A percentile compares a stretch with the other conserved stretches of the same genome.
These are phyloP conservation scores for Symphodus melops DNA, from an alignment of 2,113 vertebrate genomes.

Conservation along the genomic window DNA sequence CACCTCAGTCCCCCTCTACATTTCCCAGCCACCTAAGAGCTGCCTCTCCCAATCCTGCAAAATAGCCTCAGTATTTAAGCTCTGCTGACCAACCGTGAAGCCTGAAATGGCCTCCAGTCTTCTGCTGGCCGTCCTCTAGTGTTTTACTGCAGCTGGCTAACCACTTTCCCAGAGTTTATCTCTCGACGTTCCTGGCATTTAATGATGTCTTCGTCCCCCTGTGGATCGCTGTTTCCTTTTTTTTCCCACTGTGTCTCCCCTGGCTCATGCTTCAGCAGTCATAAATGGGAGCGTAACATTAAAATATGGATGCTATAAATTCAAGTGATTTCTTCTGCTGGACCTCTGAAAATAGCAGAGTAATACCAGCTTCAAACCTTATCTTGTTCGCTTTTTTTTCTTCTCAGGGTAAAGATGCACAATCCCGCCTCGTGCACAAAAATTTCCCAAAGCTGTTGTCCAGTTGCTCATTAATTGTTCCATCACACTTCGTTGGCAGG, in stretches of 20 bases:
- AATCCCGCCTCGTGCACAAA: neutral
- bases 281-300: conserved; percentile 63
- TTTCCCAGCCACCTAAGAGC: conserved; percentile 11
- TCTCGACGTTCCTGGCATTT: conserved; percentile 59
- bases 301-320: conserved; percentile 72
- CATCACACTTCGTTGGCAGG: conserved; percentile 36
- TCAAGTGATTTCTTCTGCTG: conserved; percentile 36
- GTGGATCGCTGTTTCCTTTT: conserved; percentile 55
- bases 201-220: conserved; percentile 62
- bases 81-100: conserved; percentile 58
- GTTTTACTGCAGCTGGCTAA: conserved; percentile 64
- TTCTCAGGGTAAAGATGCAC: conserved; percentile 8
- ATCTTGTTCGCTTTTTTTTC: neutral
- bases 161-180: conserved; percentile 60
- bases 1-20: conserved; percentile 10
- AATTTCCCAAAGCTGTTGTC: conserved; percentile 45
- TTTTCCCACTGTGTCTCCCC: conserved; percentile 29
- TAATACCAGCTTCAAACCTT: conserved; percentile 27
- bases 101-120: conserved; percentile 31
- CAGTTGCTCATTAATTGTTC: conserved; percentile 57
- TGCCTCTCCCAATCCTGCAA: conserved; percentile 29
- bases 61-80: conserved; percentile 49
- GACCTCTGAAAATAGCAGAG: conserved; percentile 50
- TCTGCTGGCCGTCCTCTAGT: conserved; percentile 67
- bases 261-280: conserved; percentile 39